Conservation (phyloP, 1,140 invertebrate genomes). For the Sminthurides bifidus region DNA sequence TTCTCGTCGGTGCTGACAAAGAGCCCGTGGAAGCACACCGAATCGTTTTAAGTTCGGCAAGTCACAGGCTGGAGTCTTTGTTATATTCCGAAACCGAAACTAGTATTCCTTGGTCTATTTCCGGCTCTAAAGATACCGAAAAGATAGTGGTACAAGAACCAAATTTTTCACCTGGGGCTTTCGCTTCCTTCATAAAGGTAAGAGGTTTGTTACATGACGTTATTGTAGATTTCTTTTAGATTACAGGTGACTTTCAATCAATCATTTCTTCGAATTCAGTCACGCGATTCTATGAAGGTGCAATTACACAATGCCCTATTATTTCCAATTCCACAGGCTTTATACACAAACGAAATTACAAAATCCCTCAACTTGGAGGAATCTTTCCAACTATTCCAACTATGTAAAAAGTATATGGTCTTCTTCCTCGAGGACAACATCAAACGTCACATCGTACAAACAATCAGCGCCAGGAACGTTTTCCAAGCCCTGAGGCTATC, state of each 20-base stretch:
- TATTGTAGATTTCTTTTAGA: neutral
- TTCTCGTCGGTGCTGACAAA: constrained; percentile 12
- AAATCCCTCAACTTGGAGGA: constrained; percentile 5
- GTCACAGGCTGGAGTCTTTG: constrained; percentile 9
- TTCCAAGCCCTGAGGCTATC: constrained; percentile 21
- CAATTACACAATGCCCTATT: too few relatives aligned
- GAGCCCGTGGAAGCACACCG: constrained; percentile 13
- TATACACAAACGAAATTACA: constrained; percentile 26
- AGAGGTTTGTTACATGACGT: neutral
- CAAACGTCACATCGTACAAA: constrained; percentile 8
- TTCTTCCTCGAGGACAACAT: constrained; percentile 16
- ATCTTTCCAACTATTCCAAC: constrained; percentile 19
- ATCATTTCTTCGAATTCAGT: too few relatives aligned
- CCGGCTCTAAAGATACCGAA: neutral
- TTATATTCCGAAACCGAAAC: constrained; percentile 7
- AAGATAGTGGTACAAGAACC: constrained; percentile 14
- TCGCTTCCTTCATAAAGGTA: constrained; percentile 22
- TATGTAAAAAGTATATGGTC: constrained; percentile 16
- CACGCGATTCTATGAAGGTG: too few relatives aligned
- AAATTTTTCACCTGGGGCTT: constrained; percentile 9
- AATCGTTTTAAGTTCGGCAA: constrained; percentile 12
- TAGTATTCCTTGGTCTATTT: neutral
- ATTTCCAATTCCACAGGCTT: constrained; percentile 7
- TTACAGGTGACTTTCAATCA: neutral
- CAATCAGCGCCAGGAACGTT: constrained; percentile 13